phyloP scores from a whole-genome alignment of 2,113 vertebrate genomes.

The Vicugna pacos region DNA sequence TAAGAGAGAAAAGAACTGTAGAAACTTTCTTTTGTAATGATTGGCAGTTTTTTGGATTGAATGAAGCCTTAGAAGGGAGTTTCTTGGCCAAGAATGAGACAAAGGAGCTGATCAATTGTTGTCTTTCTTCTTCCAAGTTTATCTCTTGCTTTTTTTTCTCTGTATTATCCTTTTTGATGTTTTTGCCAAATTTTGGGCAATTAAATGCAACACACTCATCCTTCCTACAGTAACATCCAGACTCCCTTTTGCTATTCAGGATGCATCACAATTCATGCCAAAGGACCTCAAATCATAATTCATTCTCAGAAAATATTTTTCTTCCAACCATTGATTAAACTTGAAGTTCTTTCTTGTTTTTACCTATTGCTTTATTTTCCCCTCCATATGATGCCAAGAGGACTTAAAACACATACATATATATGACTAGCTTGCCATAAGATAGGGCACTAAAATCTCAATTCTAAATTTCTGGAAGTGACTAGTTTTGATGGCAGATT shows the following conservation, averaged over 20 bases:
- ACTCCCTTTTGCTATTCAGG: constrained; percentile 45
- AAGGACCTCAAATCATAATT: constrained; percentile 54
- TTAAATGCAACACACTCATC: constrained; percentile 35
- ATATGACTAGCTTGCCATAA: not conserved
- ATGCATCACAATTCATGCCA: constrained; percentile 53
- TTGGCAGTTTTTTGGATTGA: not conserved
- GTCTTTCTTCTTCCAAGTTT: constrained; percentile 25
- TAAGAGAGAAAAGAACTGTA: not conserved
- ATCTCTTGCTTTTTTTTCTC: not conserved
- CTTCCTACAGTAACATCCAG: not conserved
- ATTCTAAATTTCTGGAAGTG: not conserved
- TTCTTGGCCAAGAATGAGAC: constrained; percentile 48
- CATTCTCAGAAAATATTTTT: constrained; percentile 22
- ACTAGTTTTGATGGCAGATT: not conserved
- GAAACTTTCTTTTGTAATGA: constrained; percentile 15
- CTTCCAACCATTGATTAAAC: constrained; percentile 66
- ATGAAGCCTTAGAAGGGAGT: not conserved
- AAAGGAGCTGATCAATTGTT: constrained; percentile 46
- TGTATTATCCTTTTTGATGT: constrained; percentile 17
- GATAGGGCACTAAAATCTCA: not conserved
- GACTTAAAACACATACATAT: not conserved
- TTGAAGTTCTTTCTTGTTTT: not conserved
- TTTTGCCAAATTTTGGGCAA: constrained; percentile 73
- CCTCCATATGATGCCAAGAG: not conserved
- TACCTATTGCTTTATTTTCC: not conserved